Evolutionary conservation across 2,888 invertebrate species (phyloP), one percentile per base, ranked within the genome.

Genomic region (Drosophila nigritarsus): DNA sequence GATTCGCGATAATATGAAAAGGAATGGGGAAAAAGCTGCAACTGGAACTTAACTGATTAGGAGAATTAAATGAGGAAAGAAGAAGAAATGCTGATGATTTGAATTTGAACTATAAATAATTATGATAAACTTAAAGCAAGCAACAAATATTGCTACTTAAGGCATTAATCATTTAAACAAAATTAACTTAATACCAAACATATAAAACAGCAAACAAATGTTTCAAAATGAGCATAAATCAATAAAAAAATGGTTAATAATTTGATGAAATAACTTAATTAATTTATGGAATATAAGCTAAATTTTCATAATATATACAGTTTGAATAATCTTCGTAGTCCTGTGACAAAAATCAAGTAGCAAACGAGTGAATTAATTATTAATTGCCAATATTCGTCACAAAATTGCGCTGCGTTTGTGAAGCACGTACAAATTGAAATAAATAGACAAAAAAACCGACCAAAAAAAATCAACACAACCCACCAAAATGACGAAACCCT

Each of bases 401-500:
- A 34, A 30, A 60, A 54, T 20, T 58, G 27, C 36, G 49, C 61
- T 75, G 74, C 60, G 32, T 36, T 62, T 68, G 66, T 36, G 78
- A 60, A 65, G 60, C 45, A 27, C 24, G 42, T 20, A 40, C 48
- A 67, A 69, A 62, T 53, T 62, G 45, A 40, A 42, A 36, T 58
- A 36, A 58, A 42, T 20, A 49, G 18, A 54, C 11, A 53, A 54
- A 55, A n/a, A 38, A 40, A 66, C 3, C 20, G 45, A 45, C 45
- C 20, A 27, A 56, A 63, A 45, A 20, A 50, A 34, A 45, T 32
- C 32, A 62, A 63, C 55, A 61, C 24, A 72, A 65, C 72, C 83
- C 75, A 83, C 70, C 71, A 83, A 88, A 78, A 93, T 93, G 92
- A 91, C 92, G 36, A 93, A 92, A 74, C 75, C 90, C 24, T 83